Evolutionary conservation across 2,888 invertebrate species (phyloP).

Genomic region (Lepidochrysops patricia): DNA sequence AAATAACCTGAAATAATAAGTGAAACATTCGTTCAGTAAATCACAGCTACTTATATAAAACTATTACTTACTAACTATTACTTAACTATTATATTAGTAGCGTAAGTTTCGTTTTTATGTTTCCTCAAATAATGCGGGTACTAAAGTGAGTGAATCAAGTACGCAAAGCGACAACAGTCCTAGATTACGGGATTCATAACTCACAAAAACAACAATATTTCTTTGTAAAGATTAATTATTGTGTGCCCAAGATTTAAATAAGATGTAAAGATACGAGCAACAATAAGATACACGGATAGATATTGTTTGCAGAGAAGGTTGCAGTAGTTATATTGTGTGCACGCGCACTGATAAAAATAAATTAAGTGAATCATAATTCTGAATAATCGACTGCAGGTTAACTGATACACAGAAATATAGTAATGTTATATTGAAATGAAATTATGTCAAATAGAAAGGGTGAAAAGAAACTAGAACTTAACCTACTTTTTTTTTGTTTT

Average conservation of each 20-base stretch:
- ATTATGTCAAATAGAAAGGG: no score
- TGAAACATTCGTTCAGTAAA: no score
- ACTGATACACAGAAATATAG: neutral
- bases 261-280: constrained; percentile 22
- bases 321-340: constrained; percentile 19
- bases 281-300: constrained; percentile 19
- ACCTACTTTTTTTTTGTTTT: no score
- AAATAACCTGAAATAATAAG: no score
- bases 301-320: constrained; percentile 17
- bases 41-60: no score
- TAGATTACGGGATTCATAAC: neutral
- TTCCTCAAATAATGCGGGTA: neutral
- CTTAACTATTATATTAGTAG: no score
- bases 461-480: no score
- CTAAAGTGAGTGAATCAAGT: neutral
- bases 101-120: neutral
- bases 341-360: neutral
- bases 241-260: constrained; percentile 23
- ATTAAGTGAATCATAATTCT: constrained; percentile 2
- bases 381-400: neutral
- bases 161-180: neutral
- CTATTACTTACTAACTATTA: no score
- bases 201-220: constrained; percentile 11
- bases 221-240: constrained; percentile 20
- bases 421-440: no score